Evolutionary conservation across 37 sponge, comb jelly and placozoan genomes (phyloP), one percentile per base, ranked within the genome.

Genomic region (Agelas oroides): DNA sequence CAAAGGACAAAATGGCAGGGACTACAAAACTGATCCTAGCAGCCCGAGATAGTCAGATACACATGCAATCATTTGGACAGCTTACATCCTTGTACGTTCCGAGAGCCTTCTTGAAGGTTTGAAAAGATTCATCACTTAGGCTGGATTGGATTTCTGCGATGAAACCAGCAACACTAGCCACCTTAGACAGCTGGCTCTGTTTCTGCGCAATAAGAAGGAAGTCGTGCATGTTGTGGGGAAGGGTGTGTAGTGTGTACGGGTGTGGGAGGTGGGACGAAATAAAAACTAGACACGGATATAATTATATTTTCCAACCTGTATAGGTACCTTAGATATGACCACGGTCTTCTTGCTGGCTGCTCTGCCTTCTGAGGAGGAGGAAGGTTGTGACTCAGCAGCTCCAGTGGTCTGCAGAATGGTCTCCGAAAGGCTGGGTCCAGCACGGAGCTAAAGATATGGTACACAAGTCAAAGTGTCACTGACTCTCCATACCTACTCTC

Each of bases 1-100:
- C 17, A 23, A 30, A 56, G 18, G n/a, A 61, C 52, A 46, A 38
- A 58, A 53, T n/a, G n/a, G n/a, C n/a, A n/a, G n/a, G n/a, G n/a
- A n/a, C n/a, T n/a, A n/a, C n/a, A 5, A 82, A 31, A 37, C 12
- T 24, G 28, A 41, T 15, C 73, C 13, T 19, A 27, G 33, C 18
- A 46, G 55, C 69, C 52, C 11, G 81, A 28, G 54, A 56, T 23
- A 54, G 19, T 58, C 18, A 28, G 15, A n/a, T n/a, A n/a, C n/a
- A n/a, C n/a, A n/a, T n/a, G n/a, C n/a, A n/a, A n/a, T n/a, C n/a
- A n/a, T n/a, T n/a, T 15, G 19, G 13, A 1, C 53, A 1, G 11
- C 41, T 17, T 21, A 92, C 92, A 84, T 87, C 54, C 52, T 83
- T 87, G 74, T 92, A 92, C 1, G 23, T 19, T 34, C 57, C 46